A percentile compares a stretch with the other conserved stretches of the same genome.
Conservation (phyloP, 2,888 invertebrate species). For the Synanthedon tipuliformis region DNA sequence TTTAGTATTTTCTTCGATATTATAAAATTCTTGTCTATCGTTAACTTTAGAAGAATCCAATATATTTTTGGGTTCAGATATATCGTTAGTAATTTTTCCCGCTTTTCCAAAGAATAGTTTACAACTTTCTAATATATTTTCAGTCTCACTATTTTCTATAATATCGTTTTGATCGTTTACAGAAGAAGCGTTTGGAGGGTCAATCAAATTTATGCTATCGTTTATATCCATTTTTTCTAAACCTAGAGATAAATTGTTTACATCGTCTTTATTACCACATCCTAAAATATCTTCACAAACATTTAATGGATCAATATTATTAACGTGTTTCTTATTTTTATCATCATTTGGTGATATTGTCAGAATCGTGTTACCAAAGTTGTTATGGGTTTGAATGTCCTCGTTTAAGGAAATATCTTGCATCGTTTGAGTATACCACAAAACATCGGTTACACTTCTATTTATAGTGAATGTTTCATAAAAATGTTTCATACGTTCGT, state of each 20-base stretch:
- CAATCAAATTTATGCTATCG: too few species aligned
- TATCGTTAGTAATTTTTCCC: too few species aligned
- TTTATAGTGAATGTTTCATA: background rate
- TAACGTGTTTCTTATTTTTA: constrained; percentile 1
- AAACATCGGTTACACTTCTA: background rate
- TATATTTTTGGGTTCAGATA: too few species aligned
- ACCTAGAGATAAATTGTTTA: too few species aligned
- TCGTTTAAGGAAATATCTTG: constrained; percentile 1
- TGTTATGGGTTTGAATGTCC: background rate
- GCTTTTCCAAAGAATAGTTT: too few species aligned
- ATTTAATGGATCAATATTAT: constrained; percentile 20
- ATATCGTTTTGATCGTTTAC: too few species aligned
- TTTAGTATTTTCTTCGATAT: background rate
- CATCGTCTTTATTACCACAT: background rate
- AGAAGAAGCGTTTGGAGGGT: too few species aligned
- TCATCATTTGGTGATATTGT: constrained; percentile 13
- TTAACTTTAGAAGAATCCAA: too few species aligned
- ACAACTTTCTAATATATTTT: too few species aligned
- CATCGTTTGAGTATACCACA: background rate
- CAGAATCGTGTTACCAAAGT: background rate
- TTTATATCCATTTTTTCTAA: too few species aligned
- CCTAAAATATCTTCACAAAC: constrained; percentile 25
- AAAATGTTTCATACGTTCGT: background rate
- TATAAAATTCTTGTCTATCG: too few species aligned
- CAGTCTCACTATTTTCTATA: too few species aligned